These are phyloP conservation scores for Neoscelio sp. DNA, from an alignment of 2,888 invertebrate species.

Conservation along the genomic window DNA sequence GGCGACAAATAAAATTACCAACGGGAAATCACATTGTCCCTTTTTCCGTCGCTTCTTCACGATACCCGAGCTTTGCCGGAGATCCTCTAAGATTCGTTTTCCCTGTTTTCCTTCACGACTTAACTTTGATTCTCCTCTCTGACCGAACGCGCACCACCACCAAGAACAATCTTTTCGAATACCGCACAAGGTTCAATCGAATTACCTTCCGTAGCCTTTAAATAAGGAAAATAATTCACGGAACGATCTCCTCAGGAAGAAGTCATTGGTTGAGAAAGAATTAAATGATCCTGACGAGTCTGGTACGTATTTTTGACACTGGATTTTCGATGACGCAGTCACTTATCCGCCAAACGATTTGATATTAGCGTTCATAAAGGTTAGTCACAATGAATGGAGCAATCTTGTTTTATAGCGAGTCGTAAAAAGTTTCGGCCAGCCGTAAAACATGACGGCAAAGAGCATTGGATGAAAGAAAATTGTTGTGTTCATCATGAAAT, in stretches of 20 bases:
- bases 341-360: conserved; percentile 33
- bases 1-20: conserved; percentile 69
- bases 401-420: conserved; percentile 40
- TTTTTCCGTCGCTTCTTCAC: conserved; percentile 38
- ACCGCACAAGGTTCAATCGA: conserved; percentile 38
- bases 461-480: conserved; percentile 41
- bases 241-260: too few relatives aligned
- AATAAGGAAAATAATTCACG: conserved; percentile 11
- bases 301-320: conserved; percentile 4
- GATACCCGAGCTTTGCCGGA: conserved; percentile 36
- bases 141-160: conserved; percentile 20
- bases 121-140: conserved; percentile 60
- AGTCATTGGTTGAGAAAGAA: conserved; percentile 10
- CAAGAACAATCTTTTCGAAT: conserved; percentile 46
- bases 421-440: conserved; percentile 42
- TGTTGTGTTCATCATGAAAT: conserved; percentile 16
- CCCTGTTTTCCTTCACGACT: conserved; percentile 54
- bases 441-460: conserved; percentile 33
- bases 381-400: conserved; percentile 25
- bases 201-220: conserved; percentile 14
- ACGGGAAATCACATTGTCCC: conserved; percentile 67
- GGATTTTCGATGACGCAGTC: conserved; percentile 3
- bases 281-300: conserved; percentile 9
- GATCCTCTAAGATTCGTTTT: conserved; percentile 53
- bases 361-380: conserved; percentile 49